These are phyloP conservation scores for Mizuhopecten yessoensis DNA, from an alignment of 1,140 invertebrate genomes.

Conservation along the genomic window DNA sequence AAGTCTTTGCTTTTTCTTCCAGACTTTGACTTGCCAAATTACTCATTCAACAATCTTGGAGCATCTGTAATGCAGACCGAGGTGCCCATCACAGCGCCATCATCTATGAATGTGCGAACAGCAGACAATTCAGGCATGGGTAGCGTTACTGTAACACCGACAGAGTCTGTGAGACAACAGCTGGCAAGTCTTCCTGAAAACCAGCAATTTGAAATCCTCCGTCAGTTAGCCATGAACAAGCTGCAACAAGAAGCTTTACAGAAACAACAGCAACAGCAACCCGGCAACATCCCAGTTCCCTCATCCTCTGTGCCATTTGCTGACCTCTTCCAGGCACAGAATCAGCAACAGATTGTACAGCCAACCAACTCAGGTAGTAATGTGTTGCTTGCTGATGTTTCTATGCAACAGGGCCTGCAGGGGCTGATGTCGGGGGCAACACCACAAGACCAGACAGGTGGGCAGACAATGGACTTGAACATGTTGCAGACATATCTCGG, in stretches of 20 bases:
- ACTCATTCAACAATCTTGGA: slow-evolving; percentile 47
- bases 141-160: slow-evolving; percentile 62
- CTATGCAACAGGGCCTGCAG: slow-evolving; percentile 52
- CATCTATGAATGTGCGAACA: slow-evolving; percentile 57
- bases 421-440: neutral
- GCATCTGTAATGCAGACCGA: slow-evolving; percentile 42
- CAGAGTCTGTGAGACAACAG: slow-evolving; percentile 47
- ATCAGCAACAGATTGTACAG: slow-evolving; percentile 8
- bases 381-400: slow-evolving; percentile 44
- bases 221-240: slow-evolving; percentile 54
- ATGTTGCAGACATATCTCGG: slow-evolving; percentile 65
- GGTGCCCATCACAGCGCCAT: slow-evolving; percentile 46
- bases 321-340: neutral
- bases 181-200: slow-evolving; percentile 51
- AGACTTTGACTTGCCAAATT: slow-evolving; percentile 30
- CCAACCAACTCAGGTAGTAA: neutral
- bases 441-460: slow-evolving; percentile 20
- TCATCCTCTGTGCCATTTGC: neutral
- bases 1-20: slow-evolving; percentile 11
- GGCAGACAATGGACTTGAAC: slow-evolving; percentile 51
- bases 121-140: slow-evolving; percentile 66
- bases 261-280: slow-evolving; percentile 56
- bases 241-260: slow-evolving; percentile 53
- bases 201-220: slow-evolving; percentile 57
- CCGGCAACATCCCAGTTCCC: neutral